Base-by-base conservation (phyloP, 2,888 invertebrate genomes). In the Venustoraphidia nigricollis region DNA sequence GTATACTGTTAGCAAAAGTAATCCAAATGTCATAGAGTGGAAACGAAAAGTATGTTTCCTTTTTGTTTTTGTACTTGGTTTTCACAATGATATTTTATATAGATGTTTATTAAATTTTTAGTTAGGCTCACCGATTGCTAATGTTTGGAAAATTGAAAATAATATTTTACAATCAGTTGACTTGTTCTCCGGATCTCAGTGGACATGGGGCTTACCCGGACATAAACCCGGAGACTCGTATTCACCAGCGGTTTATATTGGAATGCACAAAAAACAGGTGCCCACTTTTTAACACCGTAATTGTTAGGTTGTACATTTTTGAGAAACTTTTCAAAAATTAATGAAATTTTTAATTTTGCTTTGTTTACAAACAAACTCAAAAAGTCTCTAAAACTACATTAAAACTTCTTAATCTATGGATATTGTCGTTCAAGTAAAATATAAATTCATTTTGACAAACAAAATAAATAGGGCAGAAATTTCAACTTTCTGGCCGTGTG, bases 71-170 rank as follows among this genome's bases (percentile, higher is more conserved):
- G 3, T 49, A 39, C 50, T 55, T 27, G 57, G 59, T 44, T 54
- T 56, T 40, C 45, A 38, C 41, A 48, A 53, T 11, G 57, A 62
- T 54, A 53, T 54, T 9, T 54, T 56, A 38, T 66, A 62, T 63
- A 53, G 59, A 49, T 57, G 62, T 49, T 17, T 17, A 17, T 17
- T 17, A 17, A 17, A 44, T 49, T 60, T 65, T n/a, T 63, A 89
- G 83, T 79, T 93, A 56, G 76, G 81, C 45, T 78, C 84, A 38
- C 92, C 93, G 0, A 83, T 94, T 53, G 91, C 91, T 0, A 81
- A 81, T 57, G 83, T 89, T 53, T 95, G 94, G 94, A 75, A 80
- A n/a, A 73, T 87, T 51, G 72, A 76, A 45, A 75, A 77, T 14
- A 79, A 79, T 3, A 67, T 75, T 41, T 61, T 95, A 41, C 70